A percentile compares a stretch with the other conserved stretches of the same genome.
These are phyloP conservation scores for Ictalurus punctatus DNA, from an alignment of 2,113 vertebrate species.

Conservation along the genomic window DNA sequence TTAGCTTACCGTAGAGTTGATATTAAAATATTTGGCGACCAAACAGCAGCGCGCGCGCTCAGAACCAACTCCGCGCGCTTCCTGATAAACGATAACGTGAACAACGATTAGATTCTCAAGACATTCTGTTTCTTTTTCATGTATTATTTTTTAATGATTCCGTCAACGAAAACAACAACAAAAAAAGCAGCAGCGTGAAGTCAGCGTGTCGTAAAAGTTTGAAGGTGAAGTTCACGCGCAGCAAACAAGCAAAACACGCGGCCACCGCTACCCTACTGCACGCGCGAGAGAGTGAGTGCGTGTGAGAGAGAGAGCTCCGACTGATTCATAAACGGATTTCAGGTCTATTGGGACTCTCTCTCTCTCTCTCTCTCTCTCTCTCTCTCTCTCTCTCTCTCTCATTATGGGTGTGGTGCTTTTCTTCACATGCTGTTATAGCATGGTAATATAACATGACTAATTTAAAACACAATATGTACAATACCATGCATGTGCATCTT, in stretches of 20 bases:
- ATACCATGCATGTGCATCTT: background rate
- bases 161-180: background rate
- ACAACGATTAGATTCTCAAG: no score
- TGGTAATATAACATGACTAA: background rate
- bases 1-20: background rate
- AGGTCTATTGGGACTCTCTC: background rate
- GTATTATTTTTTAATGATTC: background rate
- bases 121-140: background rate
- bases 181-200: background rate
- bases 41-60: background rate
- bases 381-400: background rate
- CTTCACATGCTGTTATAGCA: background rate
- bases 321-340: background rate
- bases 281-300: background rate
- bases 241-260: background rate
- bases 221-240: background rate
- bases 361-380: constrained; percentile 51
- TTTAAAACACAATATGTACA: background rate
- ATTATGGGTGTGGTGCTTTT: background rate
- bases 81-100: background rate
- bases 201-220: background rate
- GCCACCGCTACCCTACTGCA: no score
- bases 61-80: background rate
- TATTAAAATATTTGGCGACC: background rate
- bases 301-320: background rate